These are phyloP conservation scores for Eleginops maclovinus DNA, from an alignment of 2,113 vertebrate species.

Conservation along the genomic window DNA sequence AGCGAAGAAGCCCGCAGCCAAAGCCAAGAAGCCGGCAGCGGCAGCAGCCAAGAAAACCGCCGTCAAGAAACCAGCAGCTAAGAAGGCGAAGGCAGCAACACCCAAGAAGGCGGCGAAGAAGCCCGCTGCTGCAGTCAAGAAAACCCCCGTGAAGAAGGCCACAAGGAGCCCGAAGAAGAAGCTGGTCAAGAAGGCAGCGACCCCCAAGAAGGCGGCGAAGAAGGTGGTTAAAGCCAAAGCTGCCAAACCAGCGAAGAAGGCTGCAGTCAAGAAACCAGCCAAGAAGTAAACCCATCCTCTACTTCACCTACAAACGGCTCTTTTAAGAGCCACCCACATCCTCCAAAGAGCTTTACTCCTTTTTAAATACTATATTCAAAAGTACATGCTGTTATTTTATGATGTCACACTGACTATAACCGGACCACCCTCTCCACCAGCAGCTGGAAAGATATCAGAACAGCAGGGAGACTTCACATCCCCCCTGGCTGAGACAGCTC, in stretches of 20 bases:
- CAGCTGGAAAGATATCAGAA: too few relatives aligned
- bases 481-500: too few relatives aligned
- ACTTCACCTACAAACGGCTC: background rate
- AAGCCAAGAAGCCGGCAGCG: background rate
- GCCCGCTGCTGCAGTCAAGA: background rate
- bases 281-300: background rate
- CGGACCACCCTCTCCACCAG: too few relatives aligned
- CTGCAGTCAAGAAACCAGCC: background rate
- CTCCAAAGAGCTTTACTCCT: background rate
- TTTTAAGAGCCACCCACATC: constrained; percentile 29
- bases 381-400: too few relatives aligned
- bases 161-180: background rate
- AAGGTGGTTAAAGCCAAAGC: background rate
- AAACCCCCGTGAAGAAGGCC: background rate
- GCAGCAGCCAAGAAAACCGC: background rate
- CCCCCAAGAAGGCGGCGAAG: background rate
- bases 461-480: too few relatives aligned
- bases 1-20: background rate
- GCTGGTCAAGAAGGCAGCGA: background rate
- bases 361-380: too few relatives aligned
- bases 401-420: too few relatives aligned
- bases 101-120: constrained; percentile 7
- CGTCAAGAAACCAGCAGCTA: background rate
- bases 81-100: too few relatives aligned
- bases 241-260: background rate